phyloP scores from a whole-genome alignment of 2,113 vertebrate species.

The Pseudonaja textilis region DNA sequence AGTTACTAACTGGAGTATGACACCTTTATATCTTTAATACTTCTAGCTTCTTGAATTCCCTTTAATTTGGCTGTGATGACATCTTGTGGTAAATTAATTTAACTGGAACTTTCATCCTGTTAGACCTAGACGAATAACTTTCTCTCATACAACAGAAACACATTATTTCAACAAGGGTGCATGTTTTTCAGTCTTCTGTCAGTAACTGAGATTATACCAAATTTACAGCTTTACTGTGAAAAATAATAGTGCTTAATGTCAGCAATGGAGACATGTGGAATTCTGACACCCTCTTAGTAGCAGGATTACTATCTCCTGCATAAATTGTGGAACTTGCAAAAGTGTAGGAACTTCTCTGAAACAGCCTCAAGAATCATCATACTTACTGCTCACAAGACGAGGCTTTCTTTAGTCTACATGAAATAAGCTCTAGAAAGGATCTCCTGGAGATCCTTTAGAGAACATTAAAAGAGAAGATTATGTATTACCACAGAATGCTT shows the following conservation, averaged over 20 bases:
- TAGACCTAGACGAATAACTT: not conserved
- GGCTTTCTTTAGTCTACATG: not conserved
- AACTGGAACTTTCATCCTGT: slow-evolving; percentile 3
- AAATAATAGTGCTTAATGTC: not conserved
- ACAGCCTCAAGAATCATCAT: not conserved
- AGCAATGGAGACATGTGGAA: not conserved
- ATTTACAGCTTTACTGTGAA: not conserved
- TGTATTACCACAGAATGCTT: not conserved
- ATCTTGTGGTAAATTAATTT: slow-evolving; percentile 24
- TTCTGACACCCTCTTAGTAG: not conserved
- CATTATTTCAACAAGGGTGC: not conserved
- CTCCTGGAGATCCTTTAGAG: not conserved
- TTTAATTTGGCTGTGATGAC: slow-evolving; percentile 18
- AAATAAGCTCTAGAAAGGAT: not conserved
- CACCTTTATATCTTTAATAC: not conserved
- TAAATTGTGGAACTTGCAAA: not conserved
- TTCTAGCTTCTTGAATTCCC: not conserved
- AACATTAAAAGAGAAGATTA: not conserved
- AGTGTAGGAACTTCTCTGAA: not conserved
- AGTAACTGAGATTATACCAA: not conserved
- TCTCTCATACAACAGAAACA: not conserved
- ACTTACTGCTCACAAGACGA: not conserved
- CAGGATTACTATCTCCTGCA: not conserved
- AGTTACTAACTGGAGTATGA: too few species aligned
- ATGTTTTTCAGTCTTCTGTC: not conserved